Evolutionary conservation across 1,140 invertebrate species (phyloP).

Genomic region (Eufriesea mexicana): DNA sequence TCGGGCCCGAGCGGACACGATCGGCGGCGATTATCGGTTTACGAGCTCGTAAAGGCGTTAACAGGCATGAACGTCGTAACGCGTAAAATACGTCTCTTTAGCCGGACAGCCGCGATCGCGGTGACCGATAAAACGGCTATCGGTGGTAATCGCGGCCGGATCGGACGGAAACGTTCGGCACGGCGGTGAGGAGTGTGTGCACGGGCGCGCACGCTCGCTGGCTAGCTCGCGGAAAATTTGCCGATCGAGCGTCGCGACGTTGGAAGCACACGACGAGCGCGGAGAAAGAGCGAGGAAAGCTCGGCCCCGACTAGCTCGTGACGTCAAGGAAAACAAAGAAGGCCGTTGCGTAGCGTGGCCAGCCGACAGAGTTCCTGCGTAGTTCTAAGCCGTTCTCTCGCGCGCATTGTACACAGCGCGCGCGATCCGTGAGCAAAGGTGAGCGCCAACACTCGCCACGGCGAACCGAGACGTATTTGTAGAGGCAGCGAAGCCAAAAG

Average conservation of each 20-base stretch:
- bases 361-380: slow-evolving; percentile 46
- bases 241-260: neutral
- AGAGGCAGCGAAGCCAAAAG: slow-evolving; percentile 24
- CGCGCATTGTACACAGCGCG: slow-evolving; percentile 47
- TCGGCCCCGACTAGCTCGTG: neutral
- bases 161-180: neutral
- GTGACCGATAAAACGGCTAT: neutral
- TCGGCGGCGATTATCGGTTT: slow-evolving; percentile 28
- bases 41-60: slow-evolving; percentile 28
- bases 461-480: slow-evolving; percentile 57
- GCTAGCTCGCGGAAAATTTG: neutral
- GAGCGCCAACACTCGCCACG: slow-evolving; percentile 21
- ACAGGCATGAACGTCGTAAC: neutral
- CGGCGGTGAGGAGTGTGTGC: neutral
- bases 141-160: neutral
- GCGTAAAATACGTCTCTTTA: neutral
- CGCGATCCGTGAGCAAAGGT: slow-evolving; percentile 37
- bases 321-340: slow-evolving; percentile 16
- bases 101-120: neutral
- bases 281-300: neutral
- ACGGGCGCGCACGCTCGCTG: no score
- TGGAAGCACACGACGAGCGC: neutral
- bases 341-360: slow-evolving; percentile 12
- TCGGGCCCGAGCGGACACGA: neutral
- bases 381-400: slow-evolving; percentile 48